phyloP scores from a whole-genome alignment of 2,888 invertebrate genomes.

The Agonopterix arenella region DNA sequence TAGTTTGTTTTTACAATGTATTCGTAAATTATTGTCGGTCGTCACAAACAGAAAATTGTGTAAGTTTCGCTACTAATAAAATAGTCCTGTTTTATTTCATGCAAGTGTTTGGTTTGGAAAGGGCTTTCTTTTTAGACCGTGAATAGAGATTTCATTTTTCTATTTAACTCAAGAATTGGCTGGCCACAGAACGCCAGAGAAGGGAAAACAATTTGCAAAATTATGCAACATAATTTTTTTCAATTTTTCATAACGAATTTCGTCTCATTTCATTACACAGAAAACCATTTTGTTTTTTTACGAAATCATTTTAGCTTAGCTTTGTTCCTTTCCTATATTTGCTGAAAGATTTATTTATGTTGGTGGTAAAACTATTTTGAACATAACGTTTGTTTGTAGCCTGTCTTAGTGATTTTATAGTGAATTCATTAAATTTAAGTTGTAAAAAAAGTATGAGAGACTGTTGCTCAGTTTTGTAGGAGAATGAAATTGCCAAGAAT shows the following conservation, averaged over 20 bases:
- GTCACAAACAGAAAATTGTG: conserved; percentile 9
- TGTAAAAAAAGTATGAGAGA: conserved; percentile 48
- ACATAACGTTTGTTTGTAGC: conserved; percentile 41
- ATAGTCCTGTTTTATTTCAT: not conserved
- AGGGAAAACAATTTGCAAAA: too few species aligned
- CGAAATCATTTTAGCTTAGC: too few species aligned
- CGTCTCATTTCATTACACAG: too few species aligned
- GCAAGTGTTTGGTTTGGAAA: not conserved
- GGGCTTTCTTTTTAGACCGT: too few species aligned
- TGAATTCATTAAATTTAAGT: conserved; percentile 52
- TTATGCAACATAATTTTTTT: too few species aligned
- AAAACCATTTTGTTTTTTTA: too few species aligned
- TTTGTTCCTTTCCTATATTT: too few species aligned
- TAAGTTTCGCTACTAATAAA: not conserved
- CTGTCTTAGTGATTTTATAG: conserved; percentile 50
- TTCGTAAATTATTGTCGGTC: conserved; percentile 11
- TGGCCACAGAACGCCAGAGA: too few species aligned
- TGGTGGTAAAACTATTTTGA: conserved; percentile 40
- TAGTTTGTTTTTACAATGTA: conserved; percentile 12
- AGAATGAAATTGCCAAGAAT: conserved; percentile 27
- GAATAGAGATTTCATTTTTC: too few species aligned
- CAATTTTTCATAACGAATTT: too few species aligned
- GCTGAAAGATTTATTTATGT: conserved; percentile 10
- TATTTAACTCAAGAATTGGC: too few species aligned
- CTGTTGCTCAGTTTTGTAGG: conserved; percentile 40